These are phyloP conservation scores for Phymatocera aterrima DNA, from an alignment of 2,888 invertebrate species.

Conservation along the genomic window DNA sequence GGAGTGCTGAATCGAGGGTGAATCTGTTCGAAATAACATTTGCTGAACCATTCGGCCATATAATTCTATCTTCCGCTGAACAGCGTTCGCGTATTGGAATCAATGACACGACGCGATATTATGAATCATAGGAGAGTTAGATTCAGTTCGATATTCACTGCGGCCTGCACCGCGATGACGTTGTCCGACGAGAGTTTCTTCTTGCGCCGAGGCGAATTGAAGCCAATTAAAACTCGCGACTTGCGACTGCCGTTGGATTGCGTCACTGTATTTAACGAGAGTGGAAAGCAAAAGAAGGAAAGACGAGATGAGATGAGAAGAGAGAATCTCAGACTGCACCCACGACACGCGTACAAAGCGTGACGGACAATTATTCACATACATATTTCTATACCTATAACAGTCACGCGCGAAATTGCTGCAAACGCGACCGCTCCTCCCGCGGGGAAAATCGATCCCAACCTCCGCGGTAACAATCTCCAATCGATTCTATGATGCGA, in stretches of 20 bases:
- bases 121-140: background rate
- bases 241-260: background rate
- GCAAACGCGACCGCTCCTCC: too few species aligned
- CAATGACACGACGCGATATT: too few species aligned
- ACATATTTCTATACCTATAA: background rate
- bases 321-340: background rate
- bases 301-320: background rate
- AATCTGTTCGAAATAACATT: too few species aligned
- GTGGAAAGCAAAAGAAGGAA: background rate
- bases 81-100: too few species aligned
- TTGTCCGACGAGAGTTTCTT: slow-evolving; percentile 7
- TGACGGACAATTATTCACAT: background rate
- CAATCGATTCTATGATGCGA: too few species aligned
- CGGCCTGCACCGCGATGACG: too few species aligned
- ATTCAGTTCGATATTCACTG: background rate
- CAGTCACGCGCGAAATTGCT: too few species aligned
- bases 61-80: too few species aligned
- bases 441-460: too few species aligned
- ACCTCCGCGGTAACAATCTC: too few species aligned
- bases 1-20: background rate
- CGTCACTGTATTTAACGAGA: background rate
- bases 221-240: slow-evolving; percentile 23
- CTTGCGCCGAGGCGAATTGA: slow-evolving; percentile 17
- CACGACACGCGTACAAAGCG: background rate
- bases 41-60: too few species aligned